Conservation (phyloP, 2,888 invertebrate species). For the Metallyticus violacea region DNA sequence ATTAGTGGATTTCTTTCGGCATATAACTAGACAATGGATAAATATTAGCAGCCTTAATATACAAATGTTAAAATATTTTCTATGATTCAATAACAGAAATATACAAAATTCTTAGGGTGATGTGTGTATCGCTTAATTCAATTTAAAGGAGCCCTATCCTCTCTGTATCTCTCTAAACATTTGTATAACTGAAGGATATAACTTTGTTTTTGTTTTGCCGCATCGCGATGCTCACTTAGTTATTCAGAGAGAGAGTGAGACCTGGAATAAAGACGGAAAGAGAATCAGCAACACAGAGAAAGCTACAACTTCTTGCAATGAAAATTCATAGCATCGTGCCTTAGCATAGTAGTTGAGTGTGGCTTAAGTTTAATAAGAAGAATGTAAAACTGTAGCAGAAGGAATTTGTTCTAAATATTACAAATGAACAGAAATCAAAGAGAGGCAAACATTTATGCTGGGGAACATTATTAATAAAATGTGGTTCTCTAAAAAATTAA, state of each 20-base stretch:
- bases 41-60: too few species aligned
- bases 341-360: background rate
- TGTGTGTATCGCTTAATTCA: background rate
- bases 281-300: background rate
- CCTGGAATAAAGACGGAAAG: background rate
- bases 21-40: too few species aligned
- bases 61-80: too few species aligned
- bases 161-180: background rate
- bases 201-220: background rate
- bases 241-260: background rate
- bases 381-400: background rate
- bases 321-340: background rate
- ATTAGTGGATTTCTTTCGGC: too few species aligned
- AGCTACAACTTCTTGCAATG: background rate
- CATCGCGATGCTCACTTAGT: background rate
- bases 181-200: background rate
- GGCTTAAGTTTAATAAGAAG: background rate
- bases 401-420: background rate
- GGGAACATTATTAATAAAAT: too few species aligned
- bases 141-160: background rate
- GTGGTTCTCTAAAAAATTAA: too few species aligned
- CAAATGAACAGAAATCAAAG: background rate
- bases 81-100: too few species aligned
- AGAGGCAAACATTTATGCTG: too few species aligned
- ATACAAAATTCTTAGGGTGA: too few species aligned